These are phyloP conservation scores for Phymatocera aterrima DNA, from an alignment of 2,888 invertebrate species.

Conservation along the genomic window DNA sequence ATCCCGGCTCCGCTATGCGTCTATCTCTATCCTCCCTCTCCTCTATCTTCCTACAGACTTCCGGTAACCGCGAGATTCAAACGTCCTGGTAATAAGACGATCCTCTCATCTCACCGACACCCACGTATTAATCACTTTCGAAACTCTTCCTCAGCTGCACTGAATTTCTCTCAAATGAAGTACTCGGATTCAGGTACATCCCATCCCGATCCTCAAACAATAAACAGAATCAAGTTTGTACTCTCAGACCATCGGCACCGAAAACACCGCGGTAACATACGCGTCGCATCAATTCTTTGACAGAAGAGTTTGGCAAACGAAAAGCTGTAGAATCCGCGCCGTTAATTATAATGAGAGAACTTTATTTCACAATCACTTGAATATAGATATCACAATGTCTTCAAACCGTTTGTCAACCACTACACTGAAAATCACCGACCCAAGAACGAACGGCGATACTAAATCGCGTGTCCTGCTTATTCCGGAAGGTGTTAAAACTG, in stretches of 20 bases:
- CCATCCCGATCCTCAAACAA: neutral
- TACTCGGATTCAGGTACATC: too few relatives aligned
- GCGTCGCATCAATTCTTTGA: too few relatives aligned
- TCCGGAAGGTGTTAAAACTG: slow-evolving; percentile 19
- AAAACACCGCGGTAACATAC: too few relatives aligned
- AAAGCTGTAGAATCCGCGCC: too few relatives aligned
- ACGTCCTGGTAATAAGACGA: neutral
- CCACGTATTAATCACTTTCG: neutral
- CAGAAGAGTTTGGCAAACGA: too few relatives aligned
- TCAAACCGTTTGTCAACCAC: neutral
- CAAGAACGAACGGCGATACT: neutral
- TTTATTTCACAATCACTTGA: too few relatives aligned
- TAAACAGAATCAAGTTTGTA: neutral
- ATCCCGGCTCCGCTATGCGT: neutral
- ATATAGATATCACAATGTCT: too few relatives aligned
- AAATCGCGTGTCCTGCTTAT: neutral
- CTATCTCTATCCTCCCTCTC: neutral
- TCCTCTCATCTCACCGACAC: neutral
- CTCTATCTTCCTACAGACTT: neutral
- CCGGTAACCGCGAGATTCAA: slow-evolving; percentile 6
- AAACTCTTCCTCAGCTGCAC: neutral
- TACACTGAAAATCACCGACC: slow-evolving; percentile 34
- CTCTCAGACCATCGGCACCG: slow-evolving; percentile 8
- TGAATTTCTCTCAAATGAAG: neutral
- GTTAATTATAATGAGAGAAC: too few relatives aligned